Evolutionary conservation across 2,888 invertebrate species (phyloP).

Genomic region (Seira musarum): DNA sequence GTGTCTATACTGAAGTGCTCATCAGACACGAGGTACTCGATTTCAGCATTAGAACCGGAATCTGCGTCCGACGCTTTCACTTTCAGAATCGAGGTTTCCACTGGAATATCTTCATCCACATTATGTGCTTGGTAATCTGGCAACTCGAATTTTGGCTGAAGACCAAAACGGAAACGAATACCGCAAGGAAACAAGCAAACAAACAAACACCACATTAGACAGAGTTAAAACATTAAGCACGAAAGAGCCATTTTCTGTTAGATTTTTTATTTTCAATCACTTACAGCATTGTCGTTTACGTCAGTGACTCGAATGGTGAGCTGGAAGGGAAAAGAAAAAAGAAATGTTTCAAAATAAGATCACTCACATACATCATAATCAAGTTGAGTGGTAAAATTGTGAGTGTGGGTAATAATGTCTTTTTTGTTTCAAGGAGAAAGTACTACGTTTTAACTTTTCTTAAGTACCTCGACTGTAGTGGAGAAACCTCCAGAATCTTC

Average conservation of each 20-base stretch:
- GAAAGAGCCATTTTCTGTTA: too few species aligned
- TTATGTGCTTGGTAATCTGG: slow-evolving; percentile 98
- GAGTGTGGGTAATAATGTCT: too few species aligned
- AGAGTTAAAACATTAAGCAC: background rate
- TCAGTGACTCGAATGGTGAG: slow-evolving; percentile 94
- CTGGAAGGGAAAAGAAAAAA: slow-evolving; percentile 75
- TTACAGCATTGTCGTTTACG: slow-evolving; percentile 83
- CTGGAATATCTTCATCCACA: slow-evolving; percentile 93
- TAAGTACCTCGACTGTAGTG: slow-evolving; percentile 90
- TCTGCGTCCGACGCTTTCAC: slow-evolving; percentile 97
- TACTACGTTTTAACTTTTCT: too few species aligned
- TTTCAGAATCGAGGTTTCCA: slow-evolving; percentile 93
- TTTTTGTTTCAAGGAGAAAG: too few species aligned
- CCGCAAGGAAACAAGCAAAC: slow-evolving; percentile 73
- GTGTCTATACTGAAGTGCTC: slow-evolving; percentile 86
- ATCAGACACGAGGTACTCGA: slow-evolving; percentile 92
- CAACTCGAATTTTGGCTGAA: slow-evolving; percentile 88
- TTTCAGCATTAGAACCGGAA: slow-evolving; percentile 95
- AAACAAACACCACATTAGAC: background rate
- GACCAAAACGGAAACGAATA: too few species aligned
- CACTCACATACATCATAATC: too few species aligned
- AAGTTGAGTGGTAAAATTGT: too few species aligned
- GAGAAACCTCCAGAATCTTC: slow-evolving; percentile 98
- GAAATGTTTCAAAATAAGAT: slow-evolving; percentile 28
- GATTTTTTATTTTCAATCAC: slow-evolving; percentile 24